phyloP scores from a whole-genome alignment of 1,140 invertebrate species.

The Monochamus saltuarius region DNA sequence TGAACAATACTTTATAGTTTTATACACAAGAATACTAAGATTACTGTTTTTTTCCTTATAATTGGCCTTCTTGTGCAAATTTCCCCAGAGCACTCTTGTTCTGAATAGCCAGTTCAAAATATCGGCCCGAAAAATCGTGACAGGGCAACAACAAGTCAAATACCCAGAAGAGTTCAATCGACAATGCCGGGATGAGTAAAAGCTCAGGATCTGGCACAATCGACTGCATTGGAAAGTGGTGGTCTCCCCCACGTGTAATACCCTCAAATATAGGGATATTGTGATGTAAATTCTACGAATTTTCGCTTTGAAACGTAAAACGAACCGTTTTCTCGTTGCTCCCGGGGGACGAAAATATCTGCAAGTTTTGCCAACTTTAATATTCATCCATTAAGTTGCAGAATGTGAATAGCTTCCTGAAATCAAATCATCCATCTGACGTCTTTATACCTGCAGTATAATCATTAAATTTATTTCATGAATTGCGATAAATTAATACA shows the following conservation, averaged over 20 bases:
- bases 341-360: background rate
- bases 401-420: no score
- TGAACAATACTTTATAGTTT: no score
- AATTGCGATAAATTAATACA: no score
- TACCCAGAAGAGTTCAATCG: background rate
- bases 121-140: background rate
- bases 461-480: no score
- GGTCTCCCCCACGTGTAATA: background rate
- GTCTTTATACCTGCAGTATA: no score
- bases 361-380: slow-evolving; percentile 2
- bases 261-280: slow-evolving; percentile 9
- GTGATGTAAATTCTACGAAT: slow-evolving; percentile 9
- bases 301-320: slow-evolving; percentile 3
- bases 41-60: no score
- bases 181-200: slow-evolving; percentile 8
- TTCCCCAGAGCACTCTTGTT: background rate
- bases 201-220: background rate
- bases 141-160: slow-evolving; percentile 3
- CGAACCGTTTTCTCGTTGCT: background rate
- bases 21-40: no score
- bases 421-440: no score
- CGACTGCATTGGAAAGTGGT: background rate
- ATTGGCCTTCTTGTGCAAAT: no score
- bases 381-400: background rate
- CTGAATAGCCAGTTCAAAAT: background rate